These are phyloP conservation scores for Squalus acanthias DNA, from an alignment of 2,797 vertebrate genomes.

Conservation along the genomic window DNA sequence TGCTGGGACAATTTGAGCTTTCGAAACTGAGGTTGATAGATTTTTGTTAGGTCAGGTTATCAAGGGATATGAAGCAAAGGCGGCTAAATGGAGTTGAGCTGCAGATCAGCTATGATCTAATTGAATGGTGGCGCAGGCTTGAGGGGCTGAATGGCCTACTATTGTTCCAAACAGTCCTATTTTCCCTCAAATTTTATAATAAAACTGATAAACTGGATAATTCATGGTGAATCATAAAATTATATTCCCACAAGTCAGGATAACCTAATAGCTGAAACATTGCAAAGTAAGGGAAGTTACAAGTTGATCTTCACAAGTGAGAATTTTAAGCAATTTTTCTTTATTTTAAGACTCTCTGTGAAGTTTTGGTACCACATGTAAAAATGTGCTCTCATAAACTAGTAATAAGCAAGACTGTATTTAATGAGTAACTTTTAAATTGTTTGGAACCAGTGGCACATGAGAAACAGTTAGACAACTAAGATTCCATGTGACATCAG, in stretches of 20 bases:
- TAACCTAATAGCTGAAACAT: background rate
- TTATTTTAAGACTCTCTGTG: background rate
- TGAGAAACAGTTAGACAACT: background rate
- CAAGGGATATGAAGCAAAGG: background rate
- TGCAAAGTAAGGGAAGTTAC: background rate
- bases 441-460: background rate
- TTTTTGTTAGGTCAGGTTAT: background rate
- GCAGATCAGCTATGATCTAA: background rate
- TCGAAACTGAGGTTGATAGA: background rate
- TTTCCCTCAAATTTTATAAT: background rate
- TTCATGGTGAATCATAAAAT: slow-evolving; percentile 2
- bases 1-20: background rate
- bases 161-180: background rate
- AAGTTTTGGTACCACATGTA: background rate
- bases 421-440: background rate
- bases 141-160: background rate
- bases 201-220: background rate
- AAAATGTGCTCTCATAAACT: background rate
- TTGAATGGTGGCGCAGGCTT: background rate
- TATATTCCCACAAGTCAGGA: background rate
- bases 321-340: background rate
- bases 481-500: background rate
- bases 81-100: background rate
- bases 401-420: background rate
- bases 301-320: background rate